Evolutionary conservation across 2,113 vertebrate species (phyloP), one percentile per base, ranked within the genome.

Genomic region (Poicephalus meyeri): DNA sequence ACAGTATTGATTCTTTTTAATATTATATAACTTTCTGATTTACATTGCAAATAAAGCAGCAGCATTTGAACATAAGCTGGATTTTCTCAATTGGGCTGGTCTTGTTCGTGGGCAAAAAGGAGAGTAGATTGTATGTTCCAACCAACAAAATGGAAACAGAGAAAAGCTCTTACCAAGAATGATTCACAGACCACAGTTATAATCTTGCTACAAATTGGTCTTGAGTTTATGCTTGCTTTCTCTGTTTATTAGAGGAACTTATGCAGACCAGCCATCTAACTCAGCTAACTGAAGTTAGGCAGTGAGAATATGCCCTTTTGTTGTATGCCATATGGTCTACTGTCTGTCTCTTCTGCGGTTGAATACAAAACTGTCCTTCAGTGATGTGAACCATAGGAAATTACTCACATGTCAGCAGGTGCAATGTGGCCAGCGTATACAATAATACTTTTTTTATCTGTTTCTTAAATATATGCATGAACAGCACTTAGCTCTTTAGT

Each of bases 251-350:
- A 49, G n/a, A 58, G 53, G 60, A 91, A 44, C 9, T n/a, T 50
- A 23, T 0, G 2, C 18, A 76, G 8, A 20, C 15, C 55, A 12
- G 15, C 15, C 39, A 80, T 7, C 39, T 86, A 60, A 69, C 7
- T 14, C 25, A 20, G 52, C 21, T 68, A 60, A 64, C 29, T 47
- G 52, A 74, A 42, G 19, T 9, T 16, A 42, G 10, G 33, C 26
- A n/a, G 44, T 33, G 47, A 68, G 33, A 71, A 76, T 41, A 31
- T 35, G 16, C 13, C 26, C 16, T 70, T 86, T 29, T 77, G 60
- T n/a, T 7, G 2, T 49, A 37, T 2, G 2, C 16, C 23, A 7
- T 39, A 7, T 0, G 0, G 7, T 79, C 24, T 76, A 26, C 39
- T 77, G 6, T 13, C 13, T 44, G 19, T 29, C 6, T 73, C 14